phyloP scores from a whole-genome alignment of 2,888 invertebrate genomes.

The Amorpha juglandis region DNA sequence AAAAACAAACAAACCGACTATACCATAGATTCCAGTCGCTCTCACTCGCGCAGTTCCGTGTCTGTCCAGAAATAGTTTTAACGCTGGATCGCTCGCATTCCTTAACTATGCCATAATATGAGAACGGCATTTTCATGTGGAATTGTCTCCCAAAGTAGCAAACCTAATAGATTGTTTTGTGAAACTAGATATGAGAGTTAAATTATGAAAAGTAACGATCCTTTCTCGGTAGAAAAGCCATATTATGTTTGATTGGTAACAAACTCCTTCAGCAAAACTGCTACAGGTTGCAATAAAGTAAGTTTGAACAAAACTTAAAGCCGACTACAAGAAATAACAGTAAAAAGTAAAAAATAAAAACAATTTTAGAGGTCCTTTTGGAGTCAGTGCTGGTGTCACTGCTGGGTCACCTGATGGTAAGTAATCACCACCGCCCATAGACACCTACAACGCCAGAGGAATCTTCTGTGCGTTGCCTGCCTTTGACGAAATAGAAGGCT shows the following conservation, averaged over 20 bases:
- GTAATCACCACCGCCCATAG: too few relatives aligned
- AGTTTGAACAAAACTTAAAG: too few relatives aligned
- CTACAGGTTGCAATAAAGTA: too few relatives aligned
- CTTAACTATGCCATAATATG: conserved; percentile 28
- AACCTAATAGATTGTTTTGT: neutral
- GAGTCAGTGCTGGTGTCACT: too few relatives aligned
- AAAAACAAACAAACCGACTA: conserved; percentile 29
- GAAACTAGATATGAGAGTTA: neutral
- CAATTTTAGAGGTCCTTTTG: too few relatives aligned
- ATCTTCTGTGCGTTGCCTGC: too few relatives aligned
- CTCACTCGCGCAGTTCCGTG: conserved; percentile 37
- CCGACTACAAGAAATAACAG: too few relatives aligned
- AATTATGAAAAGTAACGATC: neutral
- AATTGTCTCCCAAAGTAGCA: conserved; percentile 9
- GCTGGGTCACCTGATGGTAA: too few relatives aligned
- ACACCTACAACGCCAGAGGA: too few relatives aligned
- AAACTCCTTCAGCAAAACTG: neutral
- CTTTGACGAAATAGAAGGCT: too few relatives aligned
- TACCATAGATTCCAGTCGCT: conserved; percentile 29
- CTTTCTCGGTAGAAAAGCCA: too few relatives aligned
- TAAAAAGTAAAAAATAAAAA: too few relatives aligned
- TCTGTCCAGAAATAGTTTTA: conserved; percentile 40
- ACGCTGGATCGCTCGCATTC: conserved; percentile 38
- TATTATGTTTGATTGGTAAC: neutral
- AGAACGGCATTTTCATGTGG: conserved; percentile 8